Percentiles rank a stretch among this genome's conserved stretches.
These are phyloP conservation scores for Carpatolechia fugitivella DNA, from an alignment of 2,888 invertebrate genomes.

Conservation along the genomic window DNA sequence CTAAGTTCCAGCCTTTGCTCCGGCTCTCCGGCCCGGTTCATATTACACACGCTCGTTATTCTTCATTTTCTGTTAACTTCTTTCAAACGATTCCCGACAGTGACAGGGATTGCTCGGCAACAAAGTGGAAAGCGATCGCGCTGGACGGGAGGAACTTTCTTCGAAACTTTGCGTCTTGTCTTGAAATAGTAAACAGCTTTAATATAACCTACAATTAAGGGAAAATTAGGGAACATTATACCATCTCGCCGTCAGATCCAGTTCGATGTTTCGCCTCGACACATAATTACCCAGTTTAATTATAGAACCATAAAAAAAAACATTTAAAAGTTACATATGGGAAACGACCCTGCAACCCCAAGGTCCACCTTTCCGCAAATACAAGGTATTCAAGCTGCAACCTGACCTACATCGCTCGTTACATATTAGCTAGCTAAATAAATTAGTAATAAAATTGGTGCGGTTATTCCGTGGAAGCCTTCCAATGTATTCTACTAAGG, in stretches of 20 bases:
- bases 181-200: constrained; percentile 24
- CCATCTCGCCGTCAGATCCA: background rate
- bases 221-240: background rate
- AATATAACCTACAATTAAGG: background rate
- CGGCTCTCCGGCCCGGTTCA: constrained; percentile 40
- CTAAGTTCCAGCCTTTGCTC: constrained; percentile 56
- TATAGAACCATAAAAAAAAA: background rate
- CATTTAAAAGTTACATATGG: too few species aligned
- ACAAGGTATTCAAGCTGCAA: background rate
- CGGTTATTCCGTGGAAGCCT: constrained; percentile 37
- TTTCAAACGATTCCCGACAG: constrained; percentile 39
- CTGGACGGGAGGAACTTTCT: constrained; percentile 28
- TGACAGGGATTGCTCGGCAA: constrained; percentile 28
- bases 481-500: constrained; percentile 45
- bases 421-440: constrained; percentile 1
- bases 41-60: constrained; percentile 55
- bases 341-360: too few species aligned
- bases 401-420: background rate
- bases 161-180: constrained; percentile 35
- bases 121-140: constrained; percentile 33
- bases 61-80: constrained; percentile 51
- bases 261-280: background rate
- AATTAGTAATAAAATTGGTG: constrained; percentile 13
- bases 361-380: too few species aligned
- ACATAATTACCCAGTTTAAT: background rate